These are phyloP conservation scores for Psittacara wagleri DNA, from an alignment of 2,113 vertebrate species.

Conservation along the genomic window DNA sequence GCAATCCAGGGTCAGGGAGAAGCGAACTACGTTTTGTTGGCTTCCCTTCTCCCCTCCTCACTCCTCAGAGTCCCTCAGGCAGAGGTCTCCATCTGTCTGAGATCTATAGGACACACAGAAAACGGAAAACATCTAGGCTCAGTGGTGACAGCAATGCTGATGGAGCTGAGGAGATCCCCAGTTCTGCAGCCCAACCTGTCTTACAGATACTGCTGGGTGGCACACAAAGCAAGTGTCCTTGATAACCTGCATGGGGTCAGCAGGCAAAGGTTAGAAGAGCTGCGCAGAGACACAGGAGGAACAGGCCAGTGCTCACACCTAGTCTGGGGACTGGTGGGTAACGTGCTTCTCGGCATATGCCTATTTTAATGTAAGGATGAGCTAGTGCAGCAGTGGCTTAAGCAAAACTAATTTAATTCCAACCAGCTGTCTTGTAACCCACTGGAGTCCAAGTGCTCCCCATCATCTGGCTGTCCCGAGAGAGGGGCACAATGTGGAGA, in stretches of 20 bases:
- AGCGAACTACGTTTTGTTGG: rapidly evolving
- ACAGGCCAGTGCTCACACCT: background rate
- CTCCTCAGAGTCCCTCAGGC: background rate
- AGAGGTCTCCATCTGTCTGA: background rate
- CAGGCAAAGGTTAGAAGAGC: background rate
- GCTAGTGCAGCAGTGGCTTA: background rate
- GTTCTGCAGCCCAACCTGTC: background rate
- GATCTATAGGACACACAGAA: background rate
- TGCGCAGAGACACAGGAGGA: background rate
- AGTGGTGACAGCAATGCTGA: background rate
- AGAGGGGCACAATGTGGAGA: background rate
- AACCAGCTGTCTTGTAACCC: background rate
- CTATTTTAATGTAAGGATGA: background rate
- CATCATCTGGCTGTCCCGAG: background rate
- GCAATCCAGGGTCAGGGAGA: background rate
- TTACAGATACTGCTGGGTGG: background rate
- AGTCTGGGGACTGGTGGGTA: background rate
- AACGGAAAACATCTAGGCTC: background rate
- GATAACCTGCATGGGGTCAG: background rate
- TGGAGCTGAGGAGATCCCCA: background rate
- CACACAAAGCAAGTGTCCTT: background rate
- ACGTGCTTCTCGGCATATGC: rapidly evolving
- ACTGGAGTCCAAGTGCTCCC: background rate
- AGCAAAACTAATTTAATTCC: background rate
- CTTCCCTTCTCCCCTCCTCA: background rate